phyloP scores from a whole-genome alignment of 2,888 invertebrate species.

The Phortica magna region DNA sequence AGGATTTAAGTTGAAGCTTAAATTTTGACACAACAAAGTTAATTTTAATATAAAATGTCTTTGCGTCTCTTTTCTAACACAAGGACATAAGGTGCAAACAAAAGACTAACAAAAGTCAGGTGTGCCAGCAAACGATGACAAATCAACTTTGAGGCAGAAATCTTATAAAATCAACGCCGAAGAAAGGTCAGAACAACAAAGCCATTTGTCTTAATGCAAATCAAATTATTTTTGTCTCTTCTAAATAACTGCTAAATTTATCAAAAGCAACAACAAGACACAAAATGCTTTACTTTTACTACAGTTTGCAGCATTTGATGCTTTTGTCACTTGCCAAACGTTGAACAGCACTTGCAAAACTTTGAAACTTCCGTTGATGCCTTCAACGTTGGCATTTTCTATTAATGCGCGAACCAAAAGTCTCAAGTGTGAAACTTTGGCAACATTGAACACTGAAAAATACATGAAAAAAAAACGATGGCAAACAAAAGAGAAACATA shows the following conservation, averaged over 20 bases:
- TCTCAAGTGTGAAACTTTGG: slow-evolving; percentile 31
- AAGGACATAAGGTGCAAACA: too few relatives aligned
- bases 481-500: slow-evolving; percentile 3
- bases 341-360: slow-evolving; percentile 3
- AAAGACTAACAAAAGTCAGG: too few relatives aligned
- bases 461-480: background rate
- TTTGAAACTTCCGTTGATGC: slow-evolving; percentile 9
- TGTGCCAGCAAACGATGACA: too few relatives aligned
- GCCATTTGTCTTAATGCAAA: too few relatives aligned
- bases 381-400: background rate
- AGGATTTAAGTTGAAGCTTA: too few relatives aligned
- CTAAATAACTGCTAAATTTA: background rate
- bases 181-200: too few relatives aligned
- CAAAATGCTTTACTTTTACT: background rate
- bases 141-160: too few relatives aligned
- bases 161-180: too few relatives aligned
- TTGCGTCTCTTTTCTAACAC: too few relatives aligned
- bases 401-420: slow-evolving; percentile 23
- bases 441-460: slow-evolving; percentile 5
- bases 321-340: slow-evolving; percentile 14
- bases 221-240: background rate
- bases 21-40: too few relatives aligned
- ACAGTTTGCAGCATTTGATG: too few relatives aligned
- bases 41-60: too few relatives aligned
- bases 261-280: background rate